Base-by-base conservation (phyloP, 2,797 vertebrate genomes). In the Mycteria americana region DNA sequence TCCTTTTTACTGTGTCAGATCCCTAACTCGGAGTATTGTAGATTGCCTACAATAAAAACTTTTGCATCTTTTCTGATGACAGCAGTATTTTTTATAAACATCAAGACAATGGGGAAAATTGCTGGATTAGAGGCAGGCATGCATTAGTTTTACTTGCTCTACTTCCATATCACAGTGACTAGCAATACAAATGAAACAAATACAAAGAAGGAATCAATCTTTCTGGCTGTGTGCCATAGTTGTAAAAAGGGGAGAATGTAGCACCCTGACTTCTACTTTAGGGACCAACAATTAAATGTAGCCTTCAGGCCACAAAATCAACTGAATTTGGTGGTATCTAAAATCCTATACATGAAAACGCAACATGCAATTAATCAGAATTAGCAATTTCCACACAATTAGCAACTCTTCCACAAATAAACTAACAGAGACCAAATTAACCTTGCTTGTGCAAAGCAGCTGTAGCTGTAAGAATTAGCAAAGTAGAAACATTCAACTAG, bases 81-180 rank as follows among this genome's bases (percentile, higher is more conserved):
- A 87, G 13, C 13, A 80, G 3, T 45, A 23, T 21, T 64, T 86
- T 82, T 72, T 46, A 31, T 27, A 57, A 43, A 76, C 11, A 43
- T 28, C n/a, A 78, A 65, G 31, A 77, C 6, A 15, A 81, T 23
- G 16, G 19, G 18, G 11, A 33, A 39, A 21, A 35, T 13, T 22
- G 27, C 41, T 81, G 23, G 25, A 68, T 81, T 72, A 91, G 57
- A 83, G 22, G 35, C 48, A 80, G 50, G 27, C n/a, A 68, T 0
- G 1, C 7, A 18, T 46, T 51, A 37, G 27, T 68, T 85, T 46
- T 37, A 57, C 37, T 80, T 63, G 31, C 25, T 86, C 19, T 84
- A 25, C 10, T 75, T 75, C 41, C 21, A 11, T 17, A n/a, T 64
- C 13, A 57, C 0, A 0, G 21, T 35, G 46, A 70, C 18, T 28